phyloP scores from a whole-genome alignment of 1,140 invertebrate species.

The Anagrus nilaparvatae region DNA sequence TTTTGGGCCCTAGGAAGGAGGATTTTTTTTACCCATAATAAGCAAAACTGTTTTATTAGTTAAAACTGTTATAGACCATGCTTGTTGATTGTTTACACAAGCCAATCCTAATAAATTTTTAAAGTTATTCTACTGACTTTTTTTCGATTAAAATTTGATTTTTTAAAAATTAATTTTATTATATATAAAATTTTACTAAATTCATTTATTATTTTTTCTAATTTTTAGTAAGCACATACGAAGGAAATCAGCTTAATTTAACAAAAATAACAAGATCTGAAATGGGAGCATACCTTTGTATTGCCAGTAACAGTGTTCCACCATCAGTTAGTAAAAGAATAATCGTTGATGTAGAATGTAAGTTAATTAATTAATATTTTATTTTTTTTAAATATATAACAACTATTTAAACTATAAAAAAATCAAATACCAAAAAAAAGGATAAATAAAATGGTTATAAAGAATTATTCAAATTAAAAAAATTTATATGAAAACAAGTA shows the following conservation, averaged over 20 bases:
- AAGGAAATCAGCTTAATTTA: slow-evolving; percentile 71
- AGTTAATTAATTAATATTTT: slow-evolving; percentile 45
- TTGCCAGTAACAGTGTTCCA: slow-evolving; percentile 74
- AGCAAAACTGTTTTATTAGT: no score
- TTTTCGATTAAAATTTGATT: no score
- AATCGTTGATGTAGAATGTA: slow-evolving; percentile 81
- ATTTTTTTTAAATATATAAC: background rate
- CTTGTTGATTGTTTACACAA: no score
- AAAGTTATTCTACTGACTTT: no score
- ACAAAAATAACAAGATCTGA: slow-evolving; percentile 74
- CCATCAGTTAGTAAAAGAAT: slow-evolving; percentile 81
- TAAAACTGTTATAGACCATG: no score
- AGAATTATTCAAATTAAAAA: background rate
- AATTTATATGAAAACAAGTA: no score
- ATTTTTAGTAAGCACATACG: slow-evolving; percentile 60
- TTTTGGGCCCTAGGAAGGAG: no score
- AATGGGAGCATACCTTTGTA: slow-evolving; percentile 80
- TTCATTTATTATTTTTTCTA: slow-evolving; percentile 6
- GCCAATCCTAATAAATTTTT: no score
- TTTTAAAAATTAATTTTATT: background rate
- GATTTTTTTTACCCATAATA: no score
- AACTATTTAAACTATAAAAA: background rate
- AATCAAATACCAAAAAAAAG: background rate
- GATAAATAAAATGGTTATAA: background rate
- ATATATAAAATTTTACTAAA: background rate